A percentile compares a stretch with the other conserved stretches of the same genome.
phyloP scores from a whole-genome alignment of 2,888 invertebrate species.

The Chaetogeoica ovagalla region DNA sequence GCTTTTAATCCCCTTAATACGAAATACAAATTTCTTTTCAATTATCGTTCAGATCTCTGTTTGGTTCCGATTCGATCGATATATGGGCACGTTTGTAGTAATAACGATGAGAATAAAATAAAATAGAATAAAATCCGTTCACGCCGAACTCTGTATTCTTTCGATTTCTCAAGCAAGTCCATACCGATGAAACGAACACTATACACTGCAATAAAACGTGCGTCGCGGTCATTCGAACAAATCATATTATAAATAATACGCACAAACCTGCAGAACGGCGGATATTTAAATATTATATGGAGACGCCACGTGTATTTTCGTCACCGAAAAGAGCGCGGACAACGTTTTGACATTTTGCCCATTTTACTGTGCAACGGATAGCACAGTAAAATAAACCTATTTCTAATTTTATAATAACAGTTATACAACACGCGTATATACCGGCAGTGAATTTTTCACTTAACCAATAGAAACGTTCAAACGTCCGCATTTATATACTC shows the following conservation, averaged over 20 bases:
- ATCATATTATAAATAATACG: slow-evolving; percentile 7
- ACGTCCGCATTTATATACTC: background rate
- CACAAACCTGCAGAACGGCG: background rate
- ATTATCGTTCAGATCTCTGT: too few species aligned
- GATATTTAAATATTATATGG: slow-evolving; percentile 28
- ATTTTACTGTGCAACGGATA: slow-evolving; percentile 8
- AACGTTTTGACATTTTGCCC: slow-evolving; percentile 32
- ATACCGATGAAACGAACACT: too few species aligned
- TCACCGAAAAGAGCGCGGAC: slow-evolving; percentile 35
- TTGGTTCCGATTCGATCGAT: too few species aligned
- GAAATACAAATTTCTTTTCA: too few species aligned
- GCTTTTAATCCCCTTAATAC: too few species aligned
- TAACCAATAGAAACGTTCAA: slow-evolving; percentile 6
- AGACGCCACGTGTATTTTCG: slow-evolving; percentile 23
- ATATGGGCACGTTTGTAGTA: too few species aligned
- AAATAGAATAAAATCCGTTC: too few species aligned
- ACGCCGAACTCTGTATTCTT: too few species aligned
- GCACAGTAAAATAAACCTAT: slow-evolving; percentile 3
- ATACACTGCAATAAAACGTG: background rate
- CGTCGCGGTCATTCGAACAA: slow-evolving; percentile 8
- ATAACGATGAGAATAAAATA: too few species aligned
- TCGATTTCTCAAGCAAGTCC: too few species aligned
- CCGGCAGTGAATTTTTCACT: background rate
- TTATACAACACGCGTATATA: too few species aligned
- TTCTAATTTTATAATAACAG: slow-evolving; percentile 34